phyloP scores from a whole-genome alignment of 2,113 vertebrate species.

The Ageneiosus marmoratus region DNA sequence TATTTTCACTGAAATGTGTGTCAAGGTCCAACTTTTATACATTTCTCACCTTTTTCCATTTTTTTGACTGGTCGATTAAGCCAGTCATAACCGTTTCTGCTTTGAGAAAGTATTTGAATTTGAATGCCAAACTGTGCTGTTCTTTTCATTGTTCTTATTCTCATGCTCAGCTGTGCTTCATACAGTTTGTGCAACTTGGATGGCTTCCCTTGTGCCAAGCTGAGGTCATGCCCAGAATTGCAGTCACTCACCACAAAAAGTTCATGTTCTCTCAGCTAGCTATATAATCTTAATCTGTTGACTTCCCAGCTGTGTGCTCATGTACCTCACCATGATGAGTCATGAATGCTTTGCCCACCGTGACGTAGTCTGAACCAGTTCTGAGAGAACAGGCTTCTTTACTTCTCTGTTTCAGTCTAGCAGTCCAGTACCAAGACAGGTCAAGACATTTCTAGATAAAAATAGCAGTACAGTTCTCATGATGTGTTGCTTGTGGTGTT shows the following conservation, averaged over 20 bases:
- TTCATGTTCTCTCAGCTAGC: conserved; percentile 1
- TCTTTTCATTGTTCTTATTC: not conserved
- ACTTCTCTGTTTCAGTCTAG: too few species aligned
- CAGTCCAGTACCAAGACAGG: not conserved
- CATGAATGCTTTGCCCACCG: not conserved
- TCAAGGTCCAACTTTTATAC: not conserved
- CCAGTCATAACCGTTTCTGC: not conserved
- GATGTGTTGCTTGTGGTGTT: not conserved
- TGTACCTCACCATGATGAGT: conserved; percentile 6
- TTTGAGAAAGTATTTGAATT: not conserved
- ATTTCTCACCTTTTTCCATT: not conserved
- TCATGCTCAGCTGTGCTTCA: not conserved
- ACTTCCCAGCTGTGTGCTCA: not conserved
- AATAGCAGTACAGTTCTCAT: not conserved
- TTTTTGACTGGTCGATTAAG: not conserved
- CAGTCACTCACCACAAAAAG: conserved; percentile 22
- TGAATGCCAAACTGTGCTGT: not conserved
- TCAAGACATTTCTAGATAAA: not conserved
- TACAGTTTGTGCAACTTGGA: not conserved
- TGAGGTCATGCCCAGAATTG: conserved; percentile 17
- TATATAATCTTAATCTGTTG: conserved; percentile 10
- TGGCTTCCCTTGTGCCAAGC: not conserved
- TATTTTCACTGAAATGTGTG: not conserved
- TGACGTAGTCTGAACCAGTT: not conserved
- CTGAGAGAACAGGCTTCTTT: not conserved